Evolutionary conservation across 2,113 vertebrate species (phyloP).

Genomic region (Cathartes aura): DNA sequence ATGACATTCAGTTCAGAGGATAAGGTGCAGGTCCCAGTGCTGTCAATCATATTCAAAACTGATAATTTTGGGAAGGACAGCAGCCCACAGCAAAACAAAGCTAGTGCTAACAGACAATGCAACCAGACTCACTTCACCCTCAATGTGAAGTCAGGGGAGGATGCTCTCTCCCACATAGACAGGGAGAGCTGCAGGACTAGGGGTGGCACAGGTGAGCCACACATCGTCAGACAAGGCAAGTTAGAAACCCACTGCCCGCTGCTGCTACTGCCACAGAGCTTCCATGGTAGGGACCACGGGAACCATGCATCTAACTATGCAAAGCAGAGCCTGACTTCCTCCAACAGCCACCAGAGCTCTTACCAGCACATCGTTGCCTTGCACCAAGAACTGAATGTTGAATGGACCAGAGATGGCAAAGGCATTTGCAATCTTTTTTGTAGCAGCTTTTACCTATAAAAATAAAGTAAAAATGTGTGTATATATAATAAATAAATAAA

Average conservation of each 20-base stretch:
- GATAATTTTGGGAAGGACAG: neutral
- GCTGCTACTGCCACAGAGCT: neutral
- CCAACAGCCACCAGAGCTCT: conserved; percentile 12
- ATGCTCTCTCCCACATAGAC: neutral
- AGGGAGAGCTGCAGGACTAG: neutral
- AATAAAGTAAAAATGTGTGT: neutral
- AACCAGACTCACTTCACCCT: neutral
- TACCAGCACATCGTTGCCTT: conserved; percentile 94
- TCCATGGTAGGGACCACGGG: neutral
- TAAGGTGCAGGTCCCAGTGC: neutral
- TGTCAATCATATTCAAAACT: neutral
- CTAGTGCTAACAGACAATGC: neutral
- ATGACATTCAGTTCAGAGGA: neutral
- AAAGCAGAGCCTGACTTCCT: neutral
- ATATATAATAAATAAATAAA: neutral
- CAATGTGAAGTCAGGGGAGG: neutral
- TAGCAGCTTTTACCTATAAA: conserved; percentile 87
- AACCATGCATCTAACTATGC: neutral
- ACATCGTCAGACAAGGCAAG: neutral
- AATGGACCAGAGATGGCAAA: conserved; percentile 96
- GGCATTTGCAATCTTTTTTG: conserved; percentile 89
- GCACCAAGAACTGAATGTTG: conserved; percentile 94
- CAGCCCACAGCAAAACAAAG: neutral
- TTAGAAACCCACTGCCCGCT: neutral
- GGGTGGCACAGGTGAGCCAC: neutral